These are phyloP conservation scores for Sebastes fasciatus DNA, from an alignment of 2,113 vertebrate genomes.

Conservation along the genomic window DNA sequence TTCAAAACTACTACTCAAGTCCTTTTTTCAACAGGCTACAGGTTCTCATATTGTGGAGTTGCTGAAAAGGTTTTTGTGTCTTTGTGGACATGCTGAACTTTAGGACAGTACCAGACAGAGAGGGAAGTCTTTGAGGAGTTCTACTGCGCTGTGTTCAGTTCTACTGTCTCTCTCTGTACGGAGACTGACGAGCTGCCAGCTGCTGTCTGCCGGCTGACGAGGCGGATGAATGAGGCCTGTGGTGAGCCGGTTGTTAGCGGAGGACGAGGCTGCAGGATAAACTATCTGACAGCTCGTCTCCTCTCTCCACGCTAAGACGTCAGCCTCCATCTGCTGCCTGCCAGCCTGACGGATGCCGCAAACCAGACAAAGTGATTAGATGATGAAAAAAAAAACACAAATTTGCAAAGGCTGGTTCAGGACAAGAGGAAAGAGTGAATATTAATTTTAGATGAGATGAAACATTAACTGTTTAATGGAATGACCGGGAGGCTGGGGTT, in stretches of 20 bases:
- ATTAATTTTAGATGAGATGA: neutral
- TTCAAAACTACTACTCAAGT: no score
- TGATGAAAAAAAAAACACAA: neutral
- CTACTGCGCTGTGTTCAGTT: neutral
- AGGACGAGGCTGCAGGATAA: constrained; percentile 47
- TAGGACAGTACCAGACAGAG: neutral
- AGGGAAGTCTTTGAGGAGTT: neutral
- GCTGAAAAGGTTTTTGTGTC: neutral
- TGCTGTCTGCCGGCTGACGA: constrained; percentile 42
- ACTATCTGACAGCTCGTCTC: constrained; percentile 42
- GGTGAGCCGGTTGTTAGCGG: constrained; percentile 41
- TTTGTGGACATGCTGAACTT: constrained; percentile 1
- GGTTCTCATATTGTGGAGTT: no score
- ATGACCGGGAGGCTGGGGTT: neutral
- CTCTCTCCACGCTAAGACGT: constrained; percentile 32
- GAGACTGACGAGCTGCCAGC: constrained; percentile 38
- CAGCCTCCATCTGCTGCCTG: constrained; percentile 58
- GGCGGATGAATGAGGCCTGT: constrained; percentile 44
- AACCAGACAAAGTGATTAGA: constrained; percentile 44
- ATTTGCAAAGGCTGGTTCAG: constrained; percentile 7
- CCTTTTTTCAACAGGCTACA: no score
- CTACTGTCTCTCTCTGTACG: constrained; percentile 5
- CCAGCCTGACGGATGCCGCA: constrained; percentile 20
- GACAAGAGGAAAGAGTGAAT: neutral
- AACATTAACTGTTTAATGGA: neutral